phyloP scores from a whole-genome alignment of 2,888 invertebrate genomes.

The Dilophus febrilis region DNA sequence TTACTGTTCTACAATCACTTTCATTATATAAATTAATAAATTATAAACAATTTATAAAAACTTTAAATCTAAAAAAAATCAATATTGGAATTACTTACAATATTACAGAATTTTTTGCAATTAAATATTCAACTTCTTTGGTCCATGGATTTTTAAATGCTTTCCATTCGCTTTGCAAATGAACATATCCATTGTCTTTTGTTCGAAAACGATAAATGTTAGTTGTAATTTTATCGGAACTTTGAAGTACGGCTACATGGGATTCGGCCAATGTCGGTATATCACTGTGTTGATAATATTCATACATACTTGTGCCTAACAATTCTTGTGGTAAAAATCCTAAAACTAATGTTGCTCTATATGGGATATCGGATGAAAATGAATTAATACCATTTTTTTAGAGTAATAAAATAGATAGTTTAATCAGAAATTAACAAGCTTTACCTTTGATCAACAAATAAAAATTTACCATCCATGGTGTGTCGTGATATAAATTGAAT shows the following conservation, averaged over 20 bases:
- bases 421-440: too few species aligned
- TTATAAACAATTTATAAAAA: too few species aligned
- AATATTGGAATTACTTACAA: slow-evolving; percentile 28
- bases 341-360: slow-evolving; percentile 68
- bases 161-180: slow-evolving; percentile 70
- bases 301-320: slow-evolving; percentile 81
- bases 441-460: slow-evolving; percentile 82
- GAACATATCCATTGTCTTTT: slow-evolving; percentile 53
- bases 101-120: slow-evolving; percentile 69
- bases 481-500: slow-evolving; percentile 72
- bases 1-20: neutral
- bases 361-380: slow-evolving; percentile 16
- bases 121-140: slow-evolving; percentile 79
- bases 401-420: too few species aligned
- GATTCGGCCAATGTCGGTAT: slow-evolving; percentile 61
- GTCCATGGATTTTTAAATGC: slow-evolving; percentile 92
- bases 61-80: too few species aligned
- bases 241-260: slow-evolving; percentile 62
- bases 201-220: slow-evolving; percentile 62
- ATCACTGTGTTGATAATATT: slow-evolving; percentile 74
- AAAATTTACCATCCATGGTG: slow-evolving; percentile 78
- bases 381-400: too few species aligned
- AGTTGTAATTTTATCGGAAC: slow-evolving; percentile 43
- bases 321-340: slow-evolving; percentile 89
- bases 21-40: too few species aligned